Evolutionary conservation across 2,113 vertebrate species (phyloP).

Genomic region (Chitala chitala): DNA sequence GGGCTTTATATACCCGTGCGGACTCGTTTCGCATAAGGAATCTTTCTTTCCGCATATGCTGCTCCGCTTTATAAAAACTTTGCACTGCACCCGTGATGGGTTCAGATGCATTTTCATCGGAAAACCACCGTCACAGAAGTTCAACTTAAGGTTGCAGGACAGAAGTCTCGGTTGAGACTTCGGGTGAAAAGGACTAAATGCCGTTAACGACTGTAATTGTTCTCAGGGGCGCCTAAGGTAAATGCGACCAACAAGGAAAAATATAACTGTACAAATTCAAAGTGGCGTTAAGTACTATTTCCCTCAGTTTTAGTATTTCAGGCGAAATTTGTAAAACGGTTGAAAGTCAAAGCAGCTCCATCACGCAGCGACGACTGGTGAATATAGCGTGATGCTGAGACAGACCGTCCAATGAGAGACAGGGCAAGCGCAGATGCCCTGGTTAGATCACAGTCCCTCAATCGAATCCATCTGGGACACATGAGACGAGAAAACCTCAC

Average conservation of each 20-base stretch:
- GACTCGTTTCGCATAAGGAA: slow-evolving; percentile 47
- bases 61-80: background rate
- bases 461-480: background rate
- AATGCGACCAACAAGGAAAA: background rate
- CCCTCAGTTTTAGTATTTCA: background rate
- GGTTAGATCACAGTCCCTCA: background rate
- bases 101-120: background rate
- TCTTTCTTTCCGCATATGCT: slow-evolving; percentile 37
- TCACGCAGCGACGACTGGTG: background rate
- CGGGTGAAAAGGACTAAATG: background rate
- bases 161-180: slow-evolving; percentile 4
- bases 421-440: background rate
- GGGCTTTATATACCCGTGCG: slow-evolving; percentile 33
- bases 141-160: background rate
- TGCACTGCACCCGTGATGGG: background rate
- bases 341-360: background rate
- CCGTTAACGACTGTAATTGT: background rate
- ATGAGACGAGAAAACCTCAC: background rate
- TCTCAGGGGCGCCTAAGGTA: background rate
- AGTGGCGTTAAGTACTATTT: no score
- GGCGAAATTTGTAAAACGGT: background rate
- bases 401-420: background rate
- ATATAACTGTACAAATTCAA: background rate
- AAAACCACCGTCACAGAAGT: background rate
- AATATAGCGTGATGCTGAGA: slow-evolving; percentile 10